Conservation (phyloP, 2,113 vertebrate genomes). For the Sisor rabdophorus region DNA sequence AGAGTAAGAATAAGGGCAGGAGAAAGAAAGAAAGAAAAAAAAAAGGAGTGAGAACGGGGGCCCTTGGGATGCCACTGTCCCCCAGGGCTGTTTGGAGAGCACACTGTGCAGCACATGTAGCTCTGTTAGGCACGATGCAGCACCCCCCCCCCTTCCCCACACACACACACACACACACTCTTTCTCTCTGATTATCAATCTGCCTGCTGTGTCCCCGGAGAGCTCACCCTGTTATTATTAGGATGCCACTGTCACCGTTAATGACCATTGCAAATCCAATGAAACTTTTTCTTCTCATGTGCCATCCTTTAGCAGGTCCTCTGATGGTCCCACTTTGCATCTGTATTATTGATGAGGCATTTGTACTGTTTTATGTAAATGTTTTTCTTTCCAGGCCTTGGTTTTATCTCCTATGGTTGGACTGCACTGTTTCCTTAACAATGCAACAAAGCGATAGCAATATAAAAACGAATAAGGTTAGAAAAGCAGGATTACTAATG, state of each 20-base stretch:
- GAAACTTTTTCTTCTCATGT: slow-evolving; percentile 28
- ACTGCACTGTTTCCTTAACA: background rate
- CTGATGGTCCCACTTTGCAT: slow-evolving; percentile 21
- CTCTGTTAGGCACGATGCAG: slow-evolving; percentile 45
- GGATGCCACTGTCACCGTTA: slow-evolving; percentile 34
- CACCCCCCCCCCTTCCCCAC: slow-evolving; percentile 44
- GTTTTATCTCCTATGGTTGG: slow-evolving; percentile 1
- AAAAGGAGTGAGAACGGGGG: background rate
- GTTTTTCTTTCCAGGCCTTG: slow-evolving; percentile 14
- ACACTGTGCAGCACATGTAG: slow-evolving; percentile 49
- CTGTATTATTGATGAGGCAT: slow-evolving; percentile 49
- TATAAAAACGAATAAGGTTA: no score
- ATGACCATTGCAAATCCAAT: slow-evolving; percentile 32
- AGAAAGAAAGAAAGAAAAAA: slow-evolving; percentile 17
- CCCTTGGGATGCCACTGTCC: slow-evolving; percentile 31
- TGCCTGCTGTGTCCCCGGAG: slow-evolving; percentile 28
- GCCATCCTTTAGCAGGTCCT: slow-evolving; percentile 25
- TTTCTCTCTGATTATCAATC: slow-evolving; percentile 52
- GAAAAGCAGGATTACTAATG: background rate
- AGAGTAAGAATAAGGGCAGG: background rate
- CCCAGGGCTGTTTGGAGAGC: slow-evolving; percentile 51
- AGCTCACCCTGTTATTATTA: slow-evolving; percentile 36
- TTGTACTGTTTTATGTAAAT: slow-evolving; percentile 33
- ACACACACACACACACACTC: no score
- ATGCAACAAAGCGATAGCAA: background rate